These are phyloP conservation scores for Tokudaia tokunoshimensis DNA, from an alignment of 2,797 vertebrate genomes.

Conservation along the genomic window DNA sequence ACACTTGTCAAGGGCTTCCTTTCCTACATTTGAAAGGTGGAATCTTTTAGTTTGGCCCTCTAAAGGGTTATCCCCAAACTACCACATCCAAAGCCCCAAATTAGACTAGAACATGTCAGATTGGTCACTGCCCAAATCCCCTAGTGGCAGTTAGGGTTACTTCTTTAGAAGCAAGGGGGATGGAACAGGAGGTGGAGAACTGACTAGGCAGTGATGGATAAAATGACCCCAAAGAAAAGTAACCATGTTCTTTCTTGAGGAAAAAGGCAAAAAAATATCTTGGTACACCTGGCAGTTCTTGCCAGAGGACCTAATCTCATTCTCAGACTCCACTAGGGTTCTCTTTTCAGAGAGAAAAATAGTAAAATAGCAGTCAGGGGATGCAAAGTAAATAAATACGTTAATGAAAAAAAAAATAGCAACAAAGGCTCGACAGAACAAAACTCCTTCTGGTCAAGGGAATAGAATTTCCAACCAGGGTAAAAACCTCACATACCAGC, in stretches of 20 bases:
- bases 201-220: neutral
- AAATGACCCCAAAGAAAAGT: neutral
- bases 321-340: neutral
- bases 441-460: neutral
- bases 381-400: neutral
- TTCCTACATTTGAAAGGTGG: neutral
- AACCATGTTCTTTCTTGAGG: neutral
- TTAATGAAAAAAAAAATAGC: neutral
- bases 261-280: neutral
- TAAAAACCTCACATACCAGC: neutral
- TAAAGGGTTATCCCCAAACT: neutral
- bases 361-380: neutral
- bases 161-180: neutral
- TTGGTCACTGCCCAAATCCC: neutral
- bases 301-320: neutral
- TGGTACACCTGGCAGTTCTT: neutral
- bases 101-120: neutral
- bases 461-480: neutral
- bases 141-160: neutral
- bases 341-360: neutral
- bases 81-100: neutral
- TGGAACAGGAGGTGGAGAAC: neutral
- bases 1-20: neutral
- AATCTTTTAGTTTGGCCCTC: neutral
- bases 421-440: neutral